These are phyloP conservation scores for Himalopsyche anomala DNA, from an alignment of 2,888 invertebrate genomes.

Conservation along the genomic window DNA sequence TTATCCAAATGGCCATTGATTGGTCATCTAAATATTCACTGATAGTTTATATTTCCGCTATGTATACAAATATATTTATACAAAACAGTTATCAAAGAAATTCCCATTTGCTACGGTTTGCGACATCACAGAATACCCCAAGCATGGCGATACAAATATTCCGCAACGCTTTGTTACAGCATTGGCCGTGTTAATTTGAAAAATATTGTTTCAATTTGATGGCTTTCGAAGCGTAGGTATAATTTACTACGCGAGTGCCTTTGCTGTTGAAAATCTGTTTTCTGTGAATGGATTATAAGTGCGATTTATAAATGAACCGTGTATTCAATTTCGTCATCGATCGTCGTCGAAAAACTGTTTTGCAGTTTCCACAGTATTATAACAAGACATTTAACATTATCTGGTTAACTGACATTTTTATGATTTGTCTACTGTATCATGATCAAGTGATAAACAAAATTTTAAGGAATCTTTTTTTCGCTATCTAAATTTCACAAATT, in stretches of 20 bases:
- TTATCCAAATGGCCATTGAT: too few relatives aligned
- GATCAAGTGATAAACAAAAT: too few relatives aligned
- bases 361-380: neutral
- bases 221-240: conserved; percentile 4
- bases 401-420: too few relatives aligned
- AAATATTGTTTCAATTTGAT: conserved; percentile 29
- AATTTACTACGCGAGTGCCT: conserved; percentile 7
- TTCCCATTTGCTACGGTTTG: neutral
- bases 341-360: neutral
- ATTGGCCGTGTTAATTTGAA: conserved; percentile 31
- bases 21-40: too few relatives aligned
- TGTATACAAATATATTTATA: neutral
- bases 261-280: neutral
- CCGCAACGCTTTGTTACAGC: conserved; percentile 35
- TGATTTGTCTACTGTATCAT: too few relatives aligned
- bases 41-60: too few relatives aligned
- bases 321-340: neutral
- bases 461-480: too few relatives aligned
- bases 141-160: conserved; percentile 29
- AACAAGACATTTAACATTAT: neutral
- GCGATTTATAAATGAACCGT: conserved; percentile 1
- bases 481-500: too few relatives aligned
- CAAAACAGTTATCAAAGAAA: neutral
- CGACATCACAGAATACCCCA: conserved; percentile 14
- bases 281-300: neutral